These are phyloP conservation scores for Bettongia penicillata DNA, from an alignment of 2,113 vertebrate genomes.

Conservation along the genomic window DNA sequence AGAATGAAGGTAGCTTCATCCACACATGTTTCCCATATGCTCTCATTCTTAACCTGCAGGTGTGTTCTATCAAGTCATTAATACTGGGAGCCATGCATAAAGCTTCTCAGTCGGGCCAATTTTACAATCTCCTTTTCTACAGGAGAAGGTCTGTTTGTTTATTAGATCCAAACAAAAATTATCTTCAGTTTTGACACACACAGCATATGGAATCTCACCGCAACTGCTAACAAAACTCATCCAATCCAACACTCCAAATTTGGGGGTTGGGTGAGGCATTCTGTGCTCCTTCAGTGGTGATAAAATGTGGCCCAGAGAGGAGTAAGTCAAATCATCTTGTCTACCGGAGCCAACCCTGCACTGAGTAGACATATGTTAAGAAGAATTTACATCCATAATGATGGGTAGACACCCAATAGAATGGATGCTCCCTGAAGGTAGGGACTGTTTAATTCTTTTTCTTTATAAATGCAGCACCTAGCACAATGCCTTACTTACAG, in stretches of 20 bases:
- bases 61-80: constrained; percentile 70
- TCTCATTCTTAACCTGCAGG: constrained; percentile 50
- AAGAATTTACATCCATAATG: background rate
- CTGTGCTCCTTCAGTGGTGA: constrained; percentile 46
- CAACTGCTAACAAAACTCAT: constrained; percentile 72
- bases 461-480: background rate
- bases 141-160: constrained; percentile 73
- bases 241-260: constrained; percentile 65
- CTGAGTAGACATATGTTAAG: constrained; percentile 30
- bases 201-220: constrained; percentile 73
- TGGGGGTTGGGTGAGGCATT: constrained; percentile 16
- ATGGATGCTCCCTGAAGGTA: background rate
- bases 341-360: background rate
- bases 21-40: background rate
- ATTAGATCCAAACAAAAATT: constrained; percentile 74
- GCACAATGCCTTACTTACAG: background rate
- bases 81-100: constrained; percentile 47
- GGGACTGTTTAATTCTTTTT: background rate
- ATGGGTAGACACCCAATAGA: background rate
- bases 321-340: constrained; percentile 1
- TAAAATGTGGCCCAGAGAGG: background rate
- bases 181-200: constrained; percentile 78
- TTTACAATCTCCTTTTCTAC: constrained; percentile 44
- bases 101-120: constrained; percentile 49
- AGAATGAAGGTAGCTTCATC: background rate